phyloP scores from a whole-genome alignment of 2,113 vertebrate genomes.

The Strix aluco region DNA sequence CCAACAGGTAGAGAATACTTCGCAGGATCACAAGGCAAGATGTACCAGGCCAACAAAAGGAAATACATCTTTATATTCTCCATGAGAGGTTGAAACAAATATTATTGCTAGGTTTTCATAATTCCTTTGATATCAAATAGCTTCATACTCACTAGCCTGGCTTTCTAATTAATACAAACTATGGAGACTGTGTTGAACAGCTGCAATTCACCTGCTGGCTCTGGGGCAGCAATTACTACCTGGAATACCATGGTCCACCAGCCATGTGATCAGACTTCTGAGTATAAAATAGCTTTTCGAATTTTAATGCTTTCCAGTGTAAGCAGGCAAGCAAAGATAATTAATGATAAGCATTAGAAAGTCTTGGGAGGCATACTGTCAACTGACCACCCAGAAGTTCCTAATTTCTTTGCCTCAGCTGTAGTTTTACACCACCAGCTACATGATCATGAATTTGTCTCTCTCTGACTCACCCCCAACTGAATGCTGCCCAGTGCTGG shows the following conservation, averaged over 20 bases:
- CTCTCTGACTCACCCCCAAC: not conserved
- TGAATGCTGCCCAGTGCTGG: not conserved
- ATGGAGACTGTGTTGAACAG: not conserved
- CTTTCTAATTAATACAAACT: not conserved
- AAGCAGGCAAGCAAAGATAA: not conserved
- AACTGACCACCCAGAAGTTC: not conserved
- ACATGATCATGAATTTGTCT: rapidly evolving
- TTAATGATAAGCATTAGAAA: not conserved
- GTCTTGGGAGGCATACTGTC: not conserved
- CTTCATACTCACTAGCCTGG: not conserved
- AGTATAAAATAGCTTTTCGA: not conserved
- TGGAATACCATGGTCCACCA: not conserved
- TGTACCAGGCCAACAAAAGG: not conserved
- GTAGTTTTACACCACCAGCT: not conserved
- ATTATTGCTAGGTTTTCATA: not conserved
- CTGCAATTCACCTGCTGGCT: not conserved
- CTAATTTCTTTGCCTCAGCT: not conserved
- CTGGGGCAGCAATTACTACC: not conserved
- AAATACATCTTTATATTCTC: not conserved
- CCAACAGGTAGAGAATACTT: not conserved
- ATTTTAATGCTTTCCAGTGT: not conserved
- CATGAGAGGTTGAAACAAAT: not conserved
- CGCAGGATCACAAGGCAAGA: not conserved
- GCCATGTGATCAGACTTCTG: not conserved
- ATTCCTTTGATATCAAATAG: not conserved